Evolutionary conservation across 2,888 invertebrate species (phyloP).

Genomic region (Neelides folsomi): DNA sequence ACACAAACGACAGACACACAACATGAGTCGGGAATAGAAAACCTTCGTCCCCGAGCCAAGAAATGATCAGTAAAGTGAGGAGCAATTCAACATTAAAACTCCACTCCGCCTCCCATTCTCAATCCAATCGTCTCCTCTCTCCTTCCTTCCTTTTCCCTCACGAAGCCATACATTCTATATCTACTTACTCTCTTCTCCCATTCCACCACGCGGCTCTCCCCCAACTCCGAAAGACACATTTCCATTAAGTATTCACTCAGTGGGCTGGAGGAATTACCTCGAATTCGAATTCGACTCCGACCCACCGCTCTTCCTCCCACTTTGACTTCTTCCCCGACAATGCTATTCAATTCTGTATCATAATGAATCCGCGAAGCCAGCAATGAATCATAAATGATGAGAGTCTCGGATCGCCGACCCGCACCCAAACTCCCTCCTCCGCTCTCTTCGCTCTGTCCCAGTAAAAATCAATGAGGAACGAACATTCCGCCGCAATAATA

Average conservation of each 20-base stretch:
- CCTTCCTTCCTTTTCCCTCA: not conserved
- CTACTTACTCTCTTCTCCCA: not conserved
- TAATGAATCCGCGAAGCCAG: slow-evolving; percentile 3
- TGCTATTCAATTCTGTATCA: slow-evolving; percentile 4
- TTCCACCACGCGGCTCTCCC: not conserved
- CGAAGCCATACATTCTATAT: not conserved
- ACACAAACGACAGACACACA: too few relatives aligned
- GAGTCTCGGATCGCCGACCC: not conserved
- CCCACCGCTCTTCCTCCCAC: slow-evolving; percentile 1
- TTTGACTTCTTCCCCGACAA: not conserved
- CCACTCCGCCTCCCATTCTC: too few relatives aligned
- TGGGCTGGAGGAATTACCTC: not conserved
- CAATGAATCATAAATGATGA: slow-evolving; percentile 10
- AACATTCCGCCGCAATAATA: not conserved
- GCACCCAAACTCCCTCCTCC: slow-evolving; percentile 1
- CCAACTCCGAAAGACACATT: slow-evolving; percentile 7
- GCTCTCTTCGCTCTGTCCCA: not conserved
- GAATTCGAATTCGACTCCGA: too few relatives aligned
- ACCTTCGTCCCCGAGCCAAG: too few relatives aligned
- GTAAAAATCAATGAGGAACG: not conserved
- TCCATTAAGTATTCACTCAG: slow-evolving; percentile 14
- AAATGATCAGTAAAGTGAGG: too few relatives aligned
- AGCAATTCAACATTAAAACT: too few relatives aligned
- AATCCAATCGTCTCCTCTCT: not conserved
- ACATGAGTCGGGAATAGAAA: too few relatives aligned